Base-by-base conservation (phyloP, 2,888 invertebrate genomes). In the Yponomeuta evonymella region DNA sequence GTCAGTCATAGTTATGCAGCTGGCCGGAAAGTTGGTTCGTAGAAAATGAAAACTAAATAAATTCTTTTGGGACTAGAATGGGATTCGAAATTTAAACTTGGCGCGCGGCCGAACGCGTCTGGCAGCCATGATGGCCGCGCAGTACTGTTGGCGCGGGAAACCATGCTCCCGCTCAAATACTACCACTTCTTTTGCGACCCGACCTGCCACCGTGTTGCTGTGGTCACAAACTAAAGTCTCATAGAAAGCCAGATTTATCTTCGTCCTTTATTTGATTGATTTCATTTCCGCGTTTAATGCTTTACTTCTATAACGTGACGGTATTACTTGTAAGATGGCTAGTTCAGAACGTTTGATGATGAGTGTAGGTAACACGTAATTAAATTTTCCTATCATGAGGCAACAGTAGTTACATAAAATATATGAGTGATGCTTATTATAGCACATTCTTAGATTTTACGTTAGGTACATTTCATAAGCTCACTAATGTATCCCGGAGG, bases 81-180 rank as follows among this genome's bases (percentile, higher is more conserved):
- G 75, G 76, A 83, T 83, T 82, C 63, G 58, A 43, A 48, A 33
- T 71, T 71, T 70, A 76, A 81, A 81, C 83, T 83, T 84, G 76
- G 81, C 81, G 81, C 85, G 85, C 72, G 75, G 66, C 74, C 77
- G 79, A 75, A 76, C 77, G 83, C 88, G 88, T 80, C 79, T 79
- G 73, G 76, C 80, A 82, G 86, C 87, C 90, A 88, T 88, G 73
- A 85, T 86, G 86, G 72, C 78, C 77, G 84, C 87, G 87, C 83
- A 76, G 72, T 48, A 91, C 91, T 91, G 87, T 75, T 73, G 73
- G 63, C 80, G 78, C 79, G 81, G 81, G 80, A 77, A 74, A 69
- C 23, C 72, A 58, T 51, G 77, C 78, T 71, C 74, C 73, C 79
- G 76, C 74, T 87, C 83, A 89, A 86, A 91, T 90, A 90, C 85